Evolutionary conservation across 2,888 invertebrate genomes (phyloP).

Genomic region (Melieria crassipennis): DNA sequence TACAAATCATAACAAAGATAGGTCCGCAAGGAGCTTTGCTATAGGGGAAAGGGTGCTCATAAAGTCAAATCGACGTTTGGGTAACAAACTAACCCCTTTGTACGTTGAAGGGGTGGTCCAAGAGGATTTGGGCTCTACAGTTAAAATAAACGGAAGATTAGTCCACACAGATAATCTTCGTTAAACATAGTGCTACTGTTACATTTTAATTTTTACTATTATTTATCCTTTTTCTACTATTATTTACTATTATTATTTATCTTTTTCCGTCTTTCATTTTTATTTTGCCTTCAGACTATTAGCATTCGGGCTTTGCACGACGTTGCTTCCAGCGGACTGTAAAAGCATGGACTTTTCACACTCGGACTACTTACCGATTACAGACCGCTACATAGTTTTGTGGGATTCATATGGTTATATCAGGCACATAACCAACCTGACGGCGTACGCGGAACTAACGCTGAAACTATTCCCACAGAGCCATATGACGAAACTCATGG

Average conservation of each 20-base stretch:
- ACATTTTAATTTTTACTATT: neutral
- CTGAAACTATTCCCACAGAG: neutral
- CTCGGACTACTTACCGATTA: conserved; percentile 8
- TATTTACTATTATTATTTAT: neutral
- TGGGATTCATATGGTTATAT: neutral
- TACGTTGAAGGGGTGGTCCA: conserved; percentile 12
- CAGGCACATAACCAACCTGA: neutral
- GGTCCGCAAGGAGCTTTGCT: neutral
- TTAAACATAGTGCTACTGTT: neutral
- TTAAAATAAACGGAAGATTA: conserved; percentile 11
- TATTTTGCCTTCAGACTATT: neutral
- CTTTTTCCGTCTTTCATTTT: neutral
- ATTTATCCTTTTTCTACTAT: neutral
- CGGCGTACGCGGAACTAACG: conserved; percentile 2
- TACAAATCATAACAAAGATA: conserved; percentile 8
- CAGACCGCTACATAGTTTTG: conserved; percentile 3
- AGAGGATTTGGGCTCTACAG: conserved; percentile 12
- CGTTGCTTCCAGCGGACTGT: neutral
- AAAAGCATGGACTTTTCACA: conserved; percentile 5
- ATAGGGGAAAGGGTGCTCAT: conserved; percentile 11
- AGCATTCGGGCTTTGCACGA: neutral
- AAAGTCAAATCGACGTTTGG: conserved; percentile 5
- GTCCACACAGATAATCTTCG: conserved; percentile 12
- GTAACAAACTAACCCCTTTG: conserved; percentile 13
- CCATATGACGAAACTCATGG: conserved; percentile 16